These are phyloP conservation scores for Mylabris sibirica DNA, from an alignment of 2,888 invertebrate genomes.

Conservation along the genomic window DNA sequence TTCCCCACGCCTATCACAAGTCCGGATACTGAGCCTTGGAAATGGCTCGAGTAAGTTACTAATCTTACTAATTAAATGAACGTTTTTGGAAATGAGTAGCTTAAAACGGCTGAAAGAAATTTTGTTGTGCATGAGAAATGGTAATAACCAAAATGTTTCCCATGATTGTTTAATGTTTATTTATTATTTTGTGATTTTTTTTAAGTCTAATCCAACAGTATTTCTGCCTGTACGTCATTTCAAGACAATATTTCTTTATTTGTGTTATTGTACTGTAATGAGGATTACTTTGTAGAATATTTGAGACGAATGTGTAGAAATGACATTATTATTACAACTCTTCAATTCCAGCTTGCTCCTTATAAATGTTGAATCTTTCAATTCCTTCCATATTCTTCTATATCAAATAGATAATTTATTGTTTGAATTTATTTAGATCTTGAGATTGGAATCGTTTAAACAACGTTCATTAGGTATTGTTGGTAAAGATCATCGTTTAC, in stretches of 20 bases:
- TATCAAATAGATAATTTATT: background rate
- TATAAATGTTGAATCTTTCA: constrained; percentile 9
- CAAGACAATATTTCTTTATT: background rate
- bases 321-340: background rate
- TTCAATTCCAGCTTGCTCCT: constrained; percentile 2
- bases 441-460: constrained; percentile 76
- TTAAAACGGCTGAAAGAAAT: constrained; percentile 12
- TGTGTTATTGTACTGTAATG: constrained; percentile 21
- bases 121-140: background rate
- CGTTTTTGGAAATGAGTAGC: constrained; percentile 12
- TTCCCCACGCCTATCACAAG: constrained; percentile 88
- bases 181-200: background rate
- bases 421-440: constrained; percentile 64
- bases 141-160: background rate
- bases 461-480: constrained; percentile 64
- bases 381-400: constrained; percentile 23
- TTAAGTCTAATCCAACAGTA: background rate
- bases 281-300: constrained; percentile 21
- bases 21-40: constrained; percentile 89
- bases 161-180: background rate
- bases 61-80: constrained; percentile 24
- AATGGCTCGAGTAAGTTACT: constrained; percentile 84
- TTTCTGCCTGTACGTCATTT: background rate
- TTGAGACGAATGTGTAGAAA: constrained; percentile 18
- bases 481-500: constrained; percentile 48